Conservation (phyloP, 2,113 vertebrate species). For the Pontoporia blainvillei region DNA sequence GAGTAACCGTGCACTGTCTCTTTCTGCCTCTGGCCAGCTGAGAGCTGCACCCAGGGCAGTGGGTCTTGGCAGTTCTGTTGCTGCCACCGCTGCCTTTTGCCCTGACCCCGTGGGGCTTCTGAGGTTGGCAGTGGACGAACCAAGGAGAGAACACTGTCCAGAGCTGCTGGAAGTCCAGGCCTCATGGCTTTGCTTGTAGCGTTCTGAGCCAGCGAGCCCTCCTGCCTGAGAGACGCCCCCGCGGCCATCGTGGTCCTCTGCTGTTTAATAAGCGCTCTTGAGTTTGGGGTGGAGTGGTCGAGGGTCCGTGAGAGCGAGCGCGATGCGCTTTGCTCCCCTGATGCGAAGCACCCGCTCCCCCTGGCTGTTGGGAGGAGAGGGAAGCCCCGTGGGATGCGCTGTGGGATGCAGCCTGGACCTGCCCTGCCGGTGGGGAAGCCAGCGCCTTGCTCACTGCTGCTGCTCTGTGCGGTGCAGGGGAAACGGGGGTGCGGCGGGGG, state of each 20-base stretch:
- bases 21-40: not conserved
- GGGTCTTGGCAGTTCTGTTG: not conserved
- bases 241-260: rapidly evolving
- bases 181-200: not conserved
- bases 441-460: not conserved
- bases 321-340: rapidly evolving
- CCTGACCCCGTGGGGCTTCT: rapidly evolving
- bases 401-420: not conserved
- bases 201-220: rapidly evolving
- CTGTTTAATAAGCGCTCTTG: rapidly evolving
- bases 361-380: not conserved
- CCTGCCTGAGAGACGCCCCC: rapidly evolving
- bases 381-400: too few relatives aligned
- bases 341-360: rapidly evolving
- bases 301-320: not conserved
- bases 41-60: rapidly evolving
- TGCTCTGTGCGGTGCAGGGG: not conserved
- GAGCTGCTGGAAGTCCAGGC: not conserved
- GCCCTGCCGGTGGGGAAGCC: rapidly evolving
- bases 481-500: not conserved
- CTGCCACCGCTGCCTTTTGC: rapidly evolving
- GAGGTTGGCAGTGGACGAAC: rapidly evolving
- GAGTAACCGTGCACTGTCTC: rapidly evolving
- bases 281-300: not conserved
- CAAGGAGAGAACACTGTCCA: rapidly evolving